These are phyloP conservation scores for Sebastes minor DNA, from an alignment of 2,797 vertebrate genomes.

Conservation along the genomic window DNA sequence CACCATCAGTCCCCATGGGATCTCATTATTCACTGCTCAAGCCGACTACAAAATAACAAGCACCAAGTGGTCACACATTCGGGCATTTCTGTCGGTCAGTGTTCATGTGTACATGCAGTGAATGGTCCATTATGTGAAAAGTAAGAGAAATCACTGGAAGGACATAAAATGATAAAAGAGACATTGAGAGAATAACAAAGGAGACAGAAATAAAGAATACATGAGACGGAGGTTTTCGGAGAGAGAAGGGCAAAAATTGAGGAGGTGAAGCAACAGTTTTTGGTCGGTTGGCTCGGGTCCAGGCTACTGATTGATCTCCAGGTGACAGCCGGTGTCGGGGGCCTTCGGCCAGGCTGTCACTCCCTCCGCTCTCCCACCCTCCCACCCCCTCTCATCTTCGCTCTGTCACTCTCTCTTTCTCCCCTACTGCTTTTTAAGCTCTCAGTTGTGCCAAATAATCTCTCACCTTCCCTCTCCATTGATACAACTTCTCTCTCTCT, in stretches of 20 bases:
- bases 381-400: conserved; percentile 5
- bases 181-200: not conserved
- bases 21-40: conserved; percentile 71
- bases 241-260: conserved; percentile 9
- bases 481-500: conserved; percentile 14
- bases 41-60: conserved; percentile 50
- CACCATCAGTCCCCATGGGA: conserved; percentile 56
- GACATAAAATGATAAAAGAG: conserved; percentile 17
- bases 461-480: conserved; percentile 39
- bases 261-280: conserved; percentile 58
- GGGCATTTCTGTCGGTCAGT: not conserved
- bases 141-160: not conserved
- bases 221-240: conserved; percentile 26
- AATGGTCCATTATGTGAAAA: conserved; percentile 14
- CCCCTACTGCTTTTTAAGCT: conserved; percentile 46
- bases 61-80: conserved; percentile 21
- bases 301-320: conserved; percentile 75
- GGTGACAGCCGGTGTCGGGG: conserved; percentile 77
- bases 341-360: conserved; percentile 68
- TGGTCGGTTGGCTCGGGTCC: conserved; percentile 58
- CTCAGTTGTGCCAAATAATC: conserved; percentile 46
- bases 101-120: not conserved
- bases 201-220: conserved; percentile 13
- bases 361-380: conserved; percentile 12
- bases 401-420: conserved; percentile 50